Evolutionary conservation across 2,113 vertebrate genomes (phyloP).

Genomic region (Epinephelus moara): DNA sequence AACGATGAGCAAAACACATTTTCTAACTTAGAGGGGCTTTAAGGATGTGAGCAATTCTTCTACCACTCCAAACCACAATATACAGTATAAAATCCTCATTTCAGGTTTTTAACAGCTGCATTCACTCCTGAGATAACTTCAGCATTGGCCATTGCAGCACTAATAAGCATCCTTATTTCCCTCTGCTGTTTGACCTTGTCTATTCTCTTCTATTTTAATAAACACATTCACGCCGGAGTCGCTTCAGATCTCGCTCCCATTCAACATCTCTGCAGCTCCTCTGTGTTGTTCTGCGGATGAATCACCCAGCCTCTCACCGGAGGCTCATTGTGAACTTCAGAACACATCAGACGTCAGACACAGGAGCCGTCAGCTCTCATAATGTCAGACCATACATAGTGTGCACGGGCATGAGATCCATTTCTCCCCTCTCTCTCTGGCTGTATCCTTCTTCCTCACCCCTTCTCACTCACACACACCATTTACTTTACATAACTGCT

Average conservation of each 20-base stretch:
- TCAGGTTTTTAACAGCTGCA: not conserved
- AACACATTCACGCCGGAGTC: constrained; percentile 61
- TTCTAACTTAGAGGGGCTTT: not conserved
- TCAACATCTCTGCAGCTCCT: constrained; percentile 62
- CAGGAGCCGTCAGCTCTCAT: constrained; percentile 82
- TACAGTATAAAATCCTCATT: not conserved
- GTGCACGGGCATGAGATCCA: constrained; percentile 56
- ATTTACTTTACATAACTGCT: constrained; percentile 37
- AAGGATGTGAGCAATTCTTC: not conserved
- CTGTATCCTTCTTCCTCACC: constrained; percentile 22
- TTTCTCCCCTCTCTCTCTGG: constrained; percentile 31
- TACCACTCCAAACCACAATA: not conserved
- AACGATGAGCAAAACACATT: not conserved
- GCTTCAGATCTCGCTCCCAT: constrained; percentile 60
- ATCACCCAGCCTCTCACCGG: constrained; percentile 82
- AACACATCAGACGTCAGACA: constrained; percentile 85
- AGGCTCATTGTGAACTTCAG: constrained; percentile 87
- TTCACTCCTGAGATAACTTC: constrained; percentile 42
- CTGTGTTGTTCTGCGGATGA: constrained; percentile 68
- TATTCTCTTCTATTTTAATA: constrained; percentile 53
- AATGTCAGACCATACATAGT: constrained; percentile 71
- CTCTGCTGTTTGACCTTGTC: constrained; percentile 52
- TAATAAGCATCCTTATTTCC: constrained; percentile 4
- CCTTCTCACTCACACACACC: constrained; percentile 38
- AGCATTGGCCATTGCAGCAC: not conserved